These are phyloP conservation scores for Megalopta genalis DNA, from an alignment of 1,140 invertebrate genomes.

Conservation along the genomic window DNA sequence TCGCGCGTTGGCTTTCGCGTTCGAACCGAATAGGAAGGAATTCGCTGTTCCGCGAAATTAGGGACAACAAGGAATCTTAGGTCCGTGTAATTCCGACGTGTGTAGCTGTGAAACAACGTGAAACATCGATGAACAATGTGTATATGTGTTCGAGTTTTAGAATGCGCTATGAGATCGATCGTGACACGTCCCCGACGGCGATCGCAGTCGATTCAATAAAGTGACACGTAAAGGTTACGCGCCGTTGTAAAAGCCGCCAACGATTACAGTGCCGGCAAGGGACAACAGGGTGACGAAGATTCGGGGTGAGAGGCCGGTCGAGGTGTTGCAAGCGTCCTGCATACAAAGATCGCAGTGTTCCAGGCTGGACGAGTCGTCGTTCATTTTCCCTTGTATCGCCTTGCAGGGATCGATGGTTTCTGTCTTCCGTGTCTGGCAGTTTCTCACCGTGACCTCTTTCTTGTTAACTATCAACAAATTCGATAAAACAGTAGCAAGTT, in stretches of 20 bases:
- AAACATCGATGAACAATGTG: slow-evolving; percentile 13
- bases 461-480: slow-evolving; percentile 25
- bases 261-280: slow-evolving; percentile 47
- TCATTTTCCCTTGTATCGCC: slow-evolving; percentile 46
- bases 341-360: slow-evolving; percentile 65
- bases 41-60: no score
- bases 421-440: slow-evolving; percentile 69
- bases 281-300: slow-evolving; percentile 58
- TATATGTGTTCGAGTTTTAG: slow-evolving; percentile 12
- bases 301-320: slow-evolving; percentile 36
- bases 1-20: no score
- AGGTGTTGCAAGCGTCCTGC: slow-evolving; percentile 68
- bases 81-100: background rate
- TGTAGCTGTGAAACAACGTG: slow-evolving; percentile 6
- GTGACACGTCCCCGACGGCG: background rate
- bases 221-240: slow-evolving; percentile 55
- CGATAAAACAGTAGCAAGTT: background rate
- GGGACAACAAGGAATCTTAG: background rate
- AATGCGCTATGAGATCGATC: slow-evolving; percentile 27
- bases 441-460: slow-evolving; percentile 65
- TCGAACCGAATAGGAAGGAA: no score
- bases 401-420: slow-evolving; percentile 66
- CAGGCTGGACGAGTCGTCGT: slow-evolving; percentile 19
- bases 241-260: slow-evolving; percentile 30
- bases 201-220: slow-evolving; percentile 2